Evolutionary conservation across 2,797 vertebrate species (phyloP).

Genomic region (Ceryle rudis): DNA sequence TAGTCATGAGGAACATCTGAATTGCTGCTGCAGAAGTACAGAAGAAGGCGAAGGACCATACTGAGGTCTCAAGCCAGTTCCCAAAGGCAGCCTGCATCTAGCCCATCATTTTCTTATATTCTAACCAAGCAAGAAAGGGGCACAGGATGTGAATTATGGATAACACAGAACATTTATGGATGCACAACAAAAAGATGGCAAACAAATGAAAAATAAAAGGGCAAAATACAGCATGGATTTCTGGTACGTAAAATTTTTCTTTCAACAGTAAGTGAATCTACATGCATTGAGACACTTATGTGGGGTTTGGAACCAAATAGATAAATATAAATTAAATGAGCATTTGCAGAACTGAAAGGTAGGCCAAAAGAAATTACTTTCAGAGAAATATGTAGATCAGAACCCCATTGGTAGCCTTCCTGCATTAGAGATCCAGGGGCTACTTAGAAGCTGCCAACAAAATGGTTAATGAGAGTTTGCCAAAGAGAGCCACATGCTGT

Average conservation of each 20-base stretch:
- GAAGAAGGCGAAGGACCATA: not conserved
- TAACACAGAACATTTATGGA: not conserved
- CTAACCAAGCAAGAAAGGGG: not conserved
- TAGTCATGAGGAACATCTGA: not conserved
- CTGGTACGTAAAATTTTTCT: not conserved
- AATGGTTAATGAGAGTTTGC: slow-evolving; percentile 3
- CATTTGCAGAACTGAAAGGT: slow-evolving; percentile 14
- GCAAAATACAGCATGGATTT: not conserved
- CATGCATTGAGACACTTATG: not conserved
- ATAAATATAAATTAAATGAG: slow-evolving; percentile 35
- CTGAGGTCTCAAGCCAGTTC: not conserved
- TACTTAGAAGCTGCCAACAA: slow-evolving; percentile 38
- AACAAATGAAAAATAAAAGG: not conserved
- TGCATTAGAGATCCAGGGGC: slow-evolving; percentile 19
- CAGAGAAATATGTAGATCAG: slow-evolving; percentile 28
- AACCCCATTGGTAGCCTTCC: not conserved
- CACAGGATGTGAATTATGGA: not conserved
- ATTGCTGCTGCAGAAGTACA: not conserved
- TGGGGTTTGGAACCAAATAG: not conserved
- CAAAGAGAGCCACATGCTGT: not conserved
- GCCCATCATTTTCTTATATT: not conserved
- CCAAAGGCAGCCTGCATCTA: not conserved
- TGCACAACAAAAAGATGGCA: not conserved
- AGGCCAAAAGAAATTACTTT: slow-evolving; percentile 48
- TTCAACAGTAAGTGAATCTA: not conserved